A percentile compares a stretch with the other conserved stretches of the same genome.
These are phyloP conservation scores for Acanthosepion lycidas DNA, from an alignment of 2,888 invertebrate genomes.

Conservation along the genomic window DNA sequence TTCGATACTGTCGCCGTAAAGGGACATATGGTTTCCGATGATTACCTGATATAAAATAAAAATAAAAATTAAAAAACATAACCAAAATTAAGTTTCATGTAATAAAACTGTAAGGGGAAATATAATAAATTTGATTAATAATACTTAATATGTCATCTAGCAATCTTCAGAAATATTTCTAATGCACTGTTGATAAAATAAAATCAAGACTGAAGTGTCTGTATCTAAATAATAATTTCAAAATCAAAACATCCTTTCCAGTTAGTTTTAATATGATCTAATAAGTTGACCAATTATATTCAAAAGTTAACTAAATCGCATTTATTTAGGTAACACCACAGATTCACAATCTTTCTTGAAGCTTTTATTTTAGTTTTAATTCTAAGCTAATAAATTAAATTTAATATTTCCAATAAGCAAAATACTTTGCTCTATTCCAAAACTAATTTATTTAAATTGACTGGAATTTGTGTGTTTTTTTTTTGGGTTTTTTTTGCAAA, in stretches of 20 bases:
- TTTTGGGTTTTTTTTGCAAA: too few species aligned
- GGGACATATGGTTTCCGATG: constrained; percentile 35
- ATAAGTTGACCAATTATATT: neutral
- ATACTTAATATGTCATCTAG: neutral
- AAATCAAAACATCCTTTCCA: neutral
- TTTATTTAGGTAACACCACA: neutral
- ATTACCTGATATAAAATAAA: constrained; percentile 15
- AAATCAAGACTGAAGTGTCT: neutral
- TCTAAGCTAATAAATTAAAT: too few species aligned
- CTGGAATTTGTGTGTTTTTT: too few species aligned
- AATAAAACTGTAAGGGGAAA: too few species aligned
- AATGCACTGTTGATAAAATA: neutral
- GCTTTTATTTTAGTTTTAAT: too few species aligned
- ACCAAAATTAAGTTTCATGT: neutral
- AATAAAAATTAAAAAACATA: neutral
- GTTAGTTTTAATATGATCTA: neutral
- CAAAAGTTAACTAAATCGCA: neutral
- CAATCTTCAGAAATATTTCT: too few species aligned
- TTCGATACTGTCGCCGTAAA: constrained; percentile 23
- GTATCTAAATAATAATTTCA: neutral
- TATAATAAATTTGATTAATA: neutral
- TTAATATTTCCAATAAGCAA: too few species aligned
- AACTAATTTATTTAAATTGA: too few species aligned
- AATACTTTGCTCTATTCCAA: too few species aligned
- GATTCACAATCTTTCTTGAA: too few species aligned